Conservation (phyloP, 2,797 vertebrate genomes). For the Pagetopsis macropterus region DNA sequence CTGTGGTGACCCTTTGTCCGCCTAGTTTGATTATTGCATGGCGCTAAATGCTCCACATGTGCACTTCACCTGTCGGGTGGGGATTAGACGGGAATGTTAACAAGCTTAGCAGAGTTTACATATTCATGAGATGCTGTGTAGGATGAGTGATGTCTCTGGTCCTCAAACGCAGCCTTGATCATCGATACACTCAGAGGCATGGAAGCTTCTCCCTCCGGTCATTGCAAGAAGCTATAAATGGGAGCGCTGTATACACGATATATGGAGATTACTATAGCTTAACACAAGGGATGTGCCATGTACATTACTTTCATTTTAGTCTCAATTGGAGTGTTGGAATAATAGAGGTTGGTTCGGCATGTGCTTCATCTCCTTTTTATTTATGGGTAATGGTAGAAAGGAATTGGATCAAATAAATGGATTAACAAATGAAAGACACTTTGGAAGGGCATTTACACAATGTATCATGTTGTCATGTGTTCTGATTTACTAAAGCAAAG, state of each 20-base stretch:
- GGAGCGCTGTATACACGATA: background rate
- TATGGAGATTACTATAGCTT: constrained; percentile 4
- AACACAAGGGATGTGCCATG: constrained; percentile 17
- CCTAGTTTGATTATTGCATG: constrained; percentile 29
- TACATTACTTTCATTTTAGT: constrained; percentile 4
- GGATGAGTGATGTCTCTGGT: constrained; percentile 57
- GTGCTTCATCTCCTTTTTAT: background rate
- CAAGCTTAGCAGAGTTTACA: constrained; percentile 55
- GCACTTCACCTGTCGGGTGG: constrained; percentile 56
- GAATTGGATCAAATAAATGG: constrained; percentile 15
- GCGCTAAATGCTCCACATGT: constrained; percentile 46
- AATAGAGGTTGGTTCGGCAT: background rate
- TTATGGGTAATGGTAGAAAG: background rate
- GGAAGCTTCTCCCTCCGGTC: constrained; percentile 2
- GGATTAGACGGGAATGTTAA: constrained; percentile 60
- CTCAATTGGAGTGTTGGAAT: constrained; percentile 8
- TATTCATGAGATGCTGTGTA: constrained; percentile 61
- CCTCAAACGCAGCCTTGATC: constrained; percentile 49
- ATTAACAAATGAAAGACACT: constrained; percentile 12
- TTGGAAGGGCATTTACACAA: background rate
- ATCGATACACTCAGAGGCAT: constrained; percentile 23
- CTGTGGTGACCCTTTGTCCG: background rate
- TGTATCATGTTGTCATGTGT: constrained; percentile 14
- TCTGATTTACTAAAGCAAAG: background rate
- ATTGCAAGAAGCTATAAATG: constrained; percentile 18